These are phyloP conservation scores for Mythimna pallens DNA, from an alignment of 2,888 invertebrate genomes.

Conservation along the genomic window DNA sequence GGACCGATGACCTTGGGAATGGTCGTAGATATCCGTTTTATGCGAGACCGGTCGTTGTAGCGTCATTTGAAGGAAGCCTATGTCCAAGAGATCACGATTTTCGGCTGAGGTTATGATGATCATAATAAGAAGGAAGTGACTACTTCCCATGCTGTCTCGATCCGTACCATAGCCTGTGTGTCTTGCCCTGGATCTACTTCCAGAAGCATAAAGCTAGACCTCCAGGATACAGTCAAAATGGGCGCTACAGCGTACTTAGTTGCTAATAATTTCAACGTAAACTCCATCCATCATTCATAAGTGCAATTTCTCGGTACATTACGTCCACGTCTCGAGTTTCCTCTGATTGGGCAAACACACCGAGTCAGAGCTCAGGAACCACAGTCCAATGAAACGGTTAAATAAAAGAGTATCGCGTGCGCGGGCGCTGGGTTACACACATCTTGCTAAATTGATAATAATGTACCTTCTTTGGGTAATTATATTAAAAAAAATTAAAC, in stretches of 20 bases:
- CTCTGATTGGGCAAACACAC: conserved; percentile 59
- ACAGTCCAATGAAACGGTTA: conserved; percentile 59
- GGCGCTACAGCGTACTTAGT: not conserved
- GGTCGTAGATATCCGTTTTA: too few species aligned
- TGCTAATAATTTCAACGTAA: not conserved
- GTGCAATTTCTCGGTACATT: conserved; percentile 44
- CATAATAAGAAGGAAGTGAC: too few species aligned
- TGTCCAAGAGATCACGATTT: too few species aligned
- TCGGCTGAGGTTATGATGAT: too few species aligned
- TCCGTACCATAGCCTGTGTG: too few species aligned
- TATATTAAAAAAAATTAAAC: not conserved
- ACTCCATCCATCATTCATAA: conserved; percentile 14
- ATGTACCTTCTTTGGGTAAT: conserved; percentile 5
- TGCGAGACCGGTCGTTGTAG: too few species aligned
- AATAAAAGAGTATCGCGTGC: conserved; percentile 53
- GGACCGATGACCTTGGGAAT: too few species aligned
- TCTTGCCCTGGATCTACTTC: too few species aligned
- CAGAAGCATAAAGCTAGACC: too few species aligned
- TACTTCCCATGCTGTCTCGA: too few species aligned
- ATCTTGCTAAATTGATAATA: conserved; percentile 46
- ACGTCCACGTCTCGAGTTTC: conserved; percentile 55
- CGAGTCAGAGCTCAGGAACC: conserved; percentile 57
- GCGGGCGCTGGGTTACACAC: conserved; percentile 36
- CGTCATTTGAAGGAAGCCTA: too few species aligned
- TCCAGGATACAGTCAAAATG: not conserved